Conservation (phyloP, 2,888 invertebrate species). For the Papilio protenor region DNA sequence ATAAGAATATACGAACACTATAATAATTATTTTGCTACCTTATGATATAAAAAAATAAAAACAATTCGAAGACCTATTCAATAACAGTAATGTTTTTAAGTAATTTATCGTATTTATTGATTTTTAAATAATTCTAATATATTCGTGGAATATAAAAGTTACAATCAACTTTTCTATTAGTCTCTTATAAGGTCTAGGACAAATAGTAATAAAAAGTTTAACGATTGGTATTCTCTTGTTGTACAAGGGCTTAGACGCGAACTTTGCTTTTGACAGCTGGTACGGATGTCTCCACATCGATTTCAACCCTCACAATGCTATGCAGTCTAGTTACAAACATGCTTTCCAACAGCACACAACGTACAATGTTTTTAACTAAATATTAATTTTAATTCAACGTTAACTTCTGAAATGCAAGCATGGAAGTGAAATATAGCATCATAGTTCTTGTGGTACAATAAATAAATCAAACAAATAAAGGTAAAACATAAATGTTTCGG, state of each 20-base stretch:
- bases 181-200: slow-evolving; percentile 63
- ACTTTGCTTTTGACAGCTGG: slow-evolving; percentile 59
- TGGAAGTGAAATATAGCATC: neutral
- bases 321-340: slow-evolving; percentile 68
- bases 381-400: neutral
- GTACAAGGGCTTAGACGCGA: slow-evolving; percentile 66
- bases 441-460: no score
- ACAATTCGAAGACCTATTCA: no score
- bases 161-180: slow-evolving; percentile 41
- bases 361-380: slow-evolving; percentile 46
- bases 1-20: no score
- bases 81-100: neutral
- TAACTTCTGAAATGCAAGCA: neutral
- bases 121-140: neutral
- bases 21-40: no score
- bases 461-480: no score
- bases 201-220: slow-evolving; percentile 69
- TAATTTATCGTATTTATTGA: neutral
- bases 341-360: slow-evolving; percentile 61
- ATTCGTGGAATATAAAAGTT: slow-evolving; percentile 47
- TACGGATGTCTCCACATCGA: slow-evolving; percentile 78
- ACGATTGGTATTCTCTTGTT: slow-evolving; percentile 69
- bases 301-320: slow-evolving; percentile 63
- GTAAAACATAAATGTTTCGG: no score
- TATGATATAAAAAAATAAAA: no score